Conservation (phyloP, 2,797 vertebrate genomes). For the Menidia menidia region DNA sequence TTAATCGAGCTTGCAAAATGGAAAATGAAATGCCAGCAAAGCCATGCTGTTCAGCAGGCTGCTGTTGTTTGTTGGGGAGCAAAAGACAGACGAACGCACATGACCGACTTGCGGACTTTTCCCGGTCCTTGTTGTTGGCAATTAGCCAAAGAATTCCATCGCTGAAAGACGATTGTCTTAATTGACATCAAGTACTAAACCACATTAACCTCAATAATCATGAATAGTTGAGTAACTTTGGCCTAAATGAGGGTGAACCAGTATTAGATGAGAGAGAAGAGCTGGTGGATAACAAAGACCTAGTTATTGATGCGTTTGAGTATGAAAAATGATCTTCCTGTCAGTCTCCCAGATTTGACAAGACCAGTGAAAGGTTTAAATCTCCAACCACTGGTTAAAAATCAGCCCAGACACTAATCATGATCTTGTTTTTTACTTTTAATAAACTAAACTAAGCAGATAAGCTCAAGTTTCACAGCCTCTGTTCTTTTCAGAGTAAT, state of each 20-base stretch:
- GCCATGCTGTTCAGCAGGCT: conserved; percentile 60
- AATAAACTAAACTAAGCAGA: too few relatives aligned
- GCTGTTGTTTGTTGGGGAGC: conserved; percentile 65
- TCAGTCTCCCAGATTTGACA: conserved; percentile 28
- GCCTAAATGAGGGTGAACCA: conserved; percentile 29
- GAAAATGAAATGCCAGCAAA: conserved; percentile 77
- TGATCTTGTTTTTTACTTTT: not conserved
- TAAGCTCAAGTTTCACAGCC: too few relatives aligned
- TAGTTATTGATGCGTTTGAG: conserved; percentile 9
- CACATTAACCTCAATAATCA: conserved; percentile 44
- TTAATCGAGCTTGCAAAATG: conserved; percentile 84
- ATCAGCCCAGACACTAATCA: too few relatives aligned
- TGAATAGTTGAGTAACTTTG: conserved; percentile 56
- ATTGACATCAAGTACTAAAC: conserved; percentile 67
- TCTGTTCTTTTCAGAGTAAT: too few relatives aligned
- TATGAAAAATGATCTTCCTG: conserved; percentile 30
- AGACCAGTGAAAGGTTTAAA: conserved; percentile 28
- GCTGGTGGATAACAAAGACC: conserved; percentile 36
- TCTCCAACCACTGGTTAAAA: conserved; percentile 25
- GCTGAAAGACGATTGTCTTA: conserved; percentile 55
- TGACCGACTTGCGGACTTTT: conserved; percentile 70
- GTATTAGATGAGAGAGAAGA: conserved; percentile 33
- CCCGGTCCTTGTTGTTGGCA: conserved; percentile 53
- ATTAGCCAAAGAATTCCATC: conserved; percentile 48
- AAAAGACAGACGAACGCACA: conserved; percentile 63